Evolutionary conservation across 2,113 vertebrate genomes (phyloP).

Genomic region (Chrysemys picta): DNA sequence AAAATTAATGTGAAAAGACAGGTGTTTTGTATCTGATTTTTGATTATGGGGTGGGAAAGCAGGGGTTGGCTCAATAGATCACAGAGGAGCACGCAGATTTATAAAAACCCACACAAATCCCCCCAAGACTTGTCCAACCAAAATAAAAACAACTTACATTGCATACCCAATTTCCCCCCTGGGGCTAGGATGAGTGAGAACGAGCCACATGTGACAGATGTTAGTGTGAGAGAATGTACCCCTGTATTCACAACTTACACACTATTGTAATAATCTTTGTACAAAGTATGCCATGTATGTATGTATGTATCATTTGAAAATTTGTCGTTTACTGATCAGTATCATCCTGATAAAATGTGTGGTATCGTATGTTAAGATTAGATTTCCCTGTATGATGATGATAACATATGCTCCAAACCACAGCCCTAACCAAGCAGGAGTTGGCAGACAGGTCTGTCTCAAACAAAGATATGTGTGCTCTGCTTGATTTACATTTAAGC

Average conservation of each 20-base stretch:
- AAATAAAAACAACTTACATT: not conserved
- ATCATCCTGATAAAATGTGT: not conserved
- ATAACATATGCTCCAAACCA: not conserved
- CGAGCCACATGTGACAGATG: not conserved
- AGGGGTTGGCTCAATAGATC: not conserved
- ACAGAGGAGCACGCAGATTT: not conserved
- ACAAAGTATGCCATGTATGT: not conserved
- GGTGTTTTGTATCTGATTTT: not conserved
- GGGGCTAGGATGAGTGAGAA: not conserved
- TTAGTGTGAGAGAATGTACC: not conserved
- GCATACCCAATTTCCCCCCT: not conserved
- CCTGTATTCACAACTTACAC: not conserved
- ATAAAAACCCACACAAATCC: not conserved
- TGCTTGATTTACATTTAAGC: not conserved
- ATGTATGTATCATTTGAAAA: not conserved
- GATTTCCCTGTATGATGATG: not conserved
- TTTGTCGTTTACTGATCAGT: not conserved
- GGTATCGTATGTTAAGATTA: not conserved
- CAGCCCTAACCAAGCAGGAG: not conserved
- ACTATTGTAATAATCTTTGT: not conserved
- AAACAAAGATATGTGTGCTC: not conserved
- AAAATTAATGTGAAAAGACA: not conserved
- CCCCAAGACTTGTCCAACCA: not conserved
- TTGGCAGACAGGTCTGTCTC: not conserved
- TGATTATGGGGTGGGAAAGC: not conserved